Conservation (phyloP, 2,797 vertebrate species). For the Intellagama lesueurii region DNA sequence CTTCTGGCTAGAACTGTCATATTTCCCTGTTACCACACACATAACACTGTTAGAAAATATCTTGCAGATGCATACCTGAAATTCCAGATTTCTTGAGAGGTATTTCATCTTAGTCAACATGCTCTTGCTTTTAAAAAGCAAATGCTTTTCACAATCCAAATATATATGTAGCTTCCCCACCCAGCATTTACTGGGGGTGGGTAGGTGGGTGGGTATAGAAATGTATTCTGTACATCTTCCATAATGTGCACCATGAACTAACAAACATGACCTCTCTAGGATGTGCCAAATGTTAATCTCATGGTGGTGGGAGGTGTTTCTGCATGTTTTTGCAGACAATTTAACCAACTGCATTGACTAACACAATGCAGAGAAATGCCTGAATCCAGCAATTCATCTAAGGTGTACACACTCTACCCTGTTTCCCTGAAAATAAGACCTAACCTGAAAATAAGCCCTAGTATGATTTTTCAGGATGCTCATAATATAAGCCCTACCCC, state of each 20-base stretch:
- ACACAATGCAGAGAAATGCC: background rate
- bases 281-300: constrained; percentile 31
- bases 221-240: constrained; percentile 10
- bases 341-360: background rate
- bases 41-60: constrained; percentile 56
- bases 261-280: background rate
- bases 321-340: background rate
- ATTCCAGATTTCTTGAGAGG: constrained; percentile 75
- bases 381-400: background rate
- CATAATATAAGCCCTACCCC: too few species aligned
- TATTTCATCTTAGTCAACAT: constrained; percentile 73
- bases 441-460: too few species aligned
- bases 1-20: background rate
- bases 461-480: too few species aligned
- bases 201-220: background rate
- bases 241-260: background rate
- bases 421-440: too few species aligned
- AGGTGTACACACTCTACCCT: background rate
- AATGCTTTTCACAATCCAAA: constrained; percentile 74
- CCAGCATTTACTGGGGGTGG: constrained; percentile 5
- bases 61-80: constrained; percentile 76
- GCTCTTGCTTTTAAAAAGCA: constrained; percentile 60
- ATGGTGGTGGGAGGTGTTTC: background rate
- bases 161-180: constrained; percentile 58
- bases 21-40: constrained; percentile 1